Evolutionary conservation across 2,113 vertebrate species (phyloP), one percentile per base, ranked within the genome.

Genomic region (Aviceda subcristata): DNA sequence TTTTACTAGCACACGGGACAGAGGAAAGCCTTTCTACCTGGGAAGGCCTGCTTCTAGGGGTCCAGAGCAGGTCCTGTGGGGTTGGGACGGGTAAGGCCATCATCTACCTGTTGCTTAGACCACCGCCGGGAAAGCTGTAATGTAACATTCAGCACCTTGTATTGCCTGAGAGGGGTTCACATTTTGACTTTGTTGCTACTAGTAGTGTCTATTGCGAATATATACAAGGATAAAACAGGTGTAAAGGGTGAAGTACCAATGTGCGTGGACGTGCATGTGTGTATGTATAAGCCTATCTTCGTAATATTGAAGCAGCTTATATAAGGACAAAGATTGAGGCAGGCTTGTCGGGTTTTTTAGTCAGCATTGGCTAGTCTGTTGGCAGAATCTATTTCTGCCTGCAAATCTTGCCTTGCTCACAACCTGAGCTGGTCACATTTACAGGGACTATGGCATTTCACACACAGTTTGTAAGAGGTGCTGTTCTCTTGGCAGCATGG

Each of bases 151-250:
- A 41, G 21, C 72, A 85, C 48, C 62, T 96, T 82, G 74, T 48
- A 41, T 64, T 95, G 39, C 43, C 56, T 83, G 91, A 80, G 38
- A 67, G 24, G 12, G 9, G 5, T 66, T 91, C 9, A 6, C n/a
- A 19, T 89, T 93, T 95, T 87, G 43, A 87, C 50, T 93, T 90
- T 51, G 30, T 94, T 87, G 80, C 91, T 92, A 60, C 17, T 73
- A 29, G 32, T 55, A 80, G 56, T 87, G 63, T 21, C 66, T 84
- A 19, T 15, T 86, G 68, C 66, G 87, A 82, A 43, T 77, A 60
- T 57, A n/a, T 45, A 30, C 19, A 59, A 30, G 60, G 72, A 67
- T 71, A 57, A 91, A 92, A 88, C 63, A 36, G 24, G 34, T 66
- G 10, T 60, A 68, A 71, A 92, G 56, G 23, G 30, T 71, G 46